Evolutionary conservation across 2,113 vertebrate species (phyloP), one percentile per base, ranked within the genome.

Genomic region (Verasper variegatus): DNA sequence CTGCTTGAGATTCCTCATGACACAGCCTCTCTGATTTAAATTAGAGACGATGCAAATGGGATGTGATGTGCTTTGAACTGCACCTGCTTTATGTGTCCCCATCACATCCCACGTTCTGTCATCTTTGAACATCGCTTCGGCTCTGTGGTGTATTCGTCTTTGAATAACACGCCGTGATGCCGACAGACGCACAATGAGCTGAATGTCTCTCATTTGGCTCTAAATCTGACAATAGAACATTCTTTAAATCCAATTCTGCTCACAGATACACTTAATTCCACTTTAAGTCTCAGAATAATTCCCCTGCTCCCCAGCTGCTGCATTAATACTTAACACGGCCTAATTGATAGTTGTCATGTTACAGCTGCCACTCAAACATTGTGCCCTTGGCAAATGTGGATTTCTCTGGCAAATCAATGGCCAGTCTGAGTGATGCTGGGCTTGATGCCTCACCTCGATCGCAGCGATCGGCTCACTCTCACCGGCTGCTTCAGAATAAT

Each of bases 331-430:
- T 65, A 67, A 68, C 49, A 23, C 14, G 0, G 42, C 21, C 47
- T 77, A 80, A 89, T 83, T 83, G 74, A 83, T 71, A n/a, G 81
- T 67, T 78, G 67, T 82, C 83, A 73, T 71, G 64, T 74, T 47
- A 64, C 70, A 70, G 83, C 76, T 80, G 74, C 45, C 75, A 85
- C 51, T 87, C 65, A 77, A 42, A 45, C 68, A 31, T 78, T 40
- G 45, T 1, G 14, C 60, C 56, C 26, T 20, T 31, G 57, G 68
- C 62, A 77, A 62, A 60, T 57, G 60, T 73, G 45, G 59, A 80
- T 77, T 77, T 88, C 90, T 66, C 86, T 80, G 75, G 51, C 67
- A 87, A 89, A 92, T 91, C 90, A 87, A 76, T 84, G 84, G 72
- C 57, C 77, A 70, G 74, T 83, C 78, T 82, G 75, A 66, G 60